Percentiles rank a stretch among this genome's conserved stretches.
phyloP scores from a whole-genome alignment of 1,140 invertebrate genomes.

The Diorhabda carinulata region DNA sequence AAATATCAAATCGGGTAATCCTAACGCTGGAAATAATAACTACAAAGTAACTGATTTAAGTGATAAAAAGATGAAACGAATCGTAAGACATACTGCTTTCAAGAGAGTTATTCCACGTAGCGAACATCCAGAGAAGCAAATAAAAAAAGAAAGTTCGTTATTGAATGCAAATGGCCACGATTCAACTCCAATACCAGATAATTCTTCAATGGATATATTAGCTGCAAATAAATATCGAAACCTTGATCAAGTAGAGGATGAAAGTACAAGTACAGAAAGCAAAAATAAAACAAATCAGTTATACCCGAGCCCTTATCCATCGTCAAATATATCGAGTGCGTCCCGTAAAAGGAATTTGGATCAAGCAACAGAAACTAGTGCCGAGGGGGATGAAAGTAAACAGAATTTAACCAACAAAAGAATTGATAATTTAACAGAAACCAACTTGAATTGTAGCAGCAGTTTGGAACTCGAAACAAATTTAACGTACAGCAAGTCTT shows the following conservation, averaged over 20 bases:
- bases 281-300: neutral
- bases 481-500: neutral
- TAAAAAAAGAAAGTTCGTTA: constrained; percentile 29
- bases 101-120: constrained; percentile 5
- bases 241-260: neutral
- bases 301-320: too few relatives aligned
- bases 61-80: too few relatives aligned
- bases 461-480: neutral
- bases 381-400: neutral
- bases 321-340: constrained; percentile 12
- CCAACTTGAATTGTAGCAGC: neutral
- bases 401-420: neutral
- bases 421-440: neutral
- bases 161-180: too few relatives aligned
- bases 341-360: constrained; percentile 25
- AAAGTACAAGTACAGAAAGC: neutral
- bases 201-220: neutral
- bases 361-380: neutral
- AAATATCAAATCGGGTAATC: neutral
- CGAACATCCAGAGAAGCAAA: constrained; percentile 34
- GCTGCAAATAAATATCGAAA: neutral
- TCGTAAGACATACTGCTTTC: too few relatives aligned
- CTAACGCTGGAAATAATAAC: neutral
- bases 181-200: neutral
- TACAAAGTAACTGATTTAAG: too few relatives aligned